These are phyloP conservation scores for Axis porcinus DNA, from an alignment of 2,113 vertebrate genomes.

Conservation along the genomic window DNA sequence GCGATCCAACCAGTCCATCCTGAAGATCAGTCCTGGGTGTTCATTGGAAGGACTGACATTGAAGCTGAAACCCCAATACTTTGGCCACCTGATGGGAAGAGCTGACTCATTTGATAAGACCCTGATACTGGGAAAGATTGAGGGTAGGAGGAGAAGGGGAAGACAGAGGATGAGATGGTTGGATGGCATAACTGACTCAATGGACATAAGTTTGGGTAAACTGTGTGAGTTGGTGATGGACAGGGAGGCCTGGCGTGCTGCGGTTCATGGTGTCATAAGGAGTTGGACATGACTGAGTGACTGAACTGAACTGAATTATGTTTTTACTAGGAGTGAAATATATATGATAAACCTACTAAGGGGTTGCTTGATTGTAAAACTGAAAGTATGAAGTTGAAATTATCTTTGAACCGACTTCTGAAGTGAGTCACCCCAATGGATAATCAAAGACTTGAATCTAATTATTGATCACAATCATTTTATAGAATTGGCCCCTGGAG, in stretches of 20 bases:
- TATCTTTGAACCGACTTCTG: not conserved
- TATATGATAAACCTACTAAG: not conserved
- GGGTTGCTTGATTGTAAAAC: not conserved
- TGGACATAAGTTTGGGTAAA: not conserved
- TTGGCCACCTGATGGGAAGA: accelerated
- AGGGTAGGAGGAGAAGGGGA: not conserved
- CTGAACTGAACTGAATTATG: not conserved
- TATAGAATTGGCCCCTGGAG: not conserved
- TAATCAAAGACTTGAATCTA: not conserved
- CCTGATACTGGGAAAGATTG: not conserved
- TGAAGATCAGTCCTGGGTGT: not conserved
- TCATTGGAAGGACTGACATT: not conserved
- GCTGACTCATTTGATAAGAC: not conserved
- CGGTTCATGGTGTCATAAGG: not conserved
- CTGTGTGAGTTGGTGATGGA: not conserved
- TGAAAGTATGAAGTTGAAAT: not conserved
- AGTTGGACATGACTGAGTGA: accelerated
- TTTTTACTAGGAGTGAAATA: not conserved
- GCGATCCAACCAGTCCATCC: not conserved
- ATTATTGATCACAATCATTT: not conserved
- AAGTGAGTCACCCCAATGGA: not conserved
- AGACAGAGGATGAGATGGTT: not conserved
- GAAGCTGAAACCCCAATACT: not conserved
- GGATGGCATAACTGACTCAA: accelerated
- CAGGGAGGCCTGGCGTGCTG: not conserved